Base-by-base conservation (phyloP, 2,113 vertebrate genomes). In the Toxotes chatareus region DNA sequence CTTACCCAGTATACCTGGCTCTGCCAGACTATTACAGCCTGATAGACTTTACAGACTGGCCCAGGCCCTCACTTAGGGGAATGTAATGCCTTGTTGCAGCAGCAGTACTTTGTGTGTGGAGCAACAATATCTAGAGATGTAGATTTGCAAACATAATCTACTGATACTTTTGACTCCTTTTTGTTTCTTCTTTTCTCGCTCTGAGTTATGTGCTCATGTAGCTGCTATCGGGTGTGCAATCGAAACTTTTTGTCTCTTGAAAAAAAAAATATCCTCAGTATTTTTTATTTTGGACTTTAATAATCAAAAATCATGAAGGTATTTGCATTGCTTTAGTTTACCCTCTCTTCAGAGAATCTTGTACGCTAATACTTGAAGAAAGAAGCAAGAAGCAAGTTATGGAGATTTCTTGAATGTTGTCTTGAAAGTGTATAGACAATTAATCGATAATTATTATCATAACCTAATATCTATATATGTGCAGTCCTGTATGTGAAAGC, bases 161-260 rank as follows among this genome's bases (percentile, higher is more conserved):
- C 94, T 89, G 92, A 94, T 93, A 60, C 57, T 89, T 86, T 87
- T 79, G 53, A 79, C 61, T 65, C 32, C 77, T 72, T 75, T 44
- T 64, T 17, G 7, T 67, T 66, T 71, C 63, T 94, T 91, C 31
- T 65, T 82, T 81, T 82, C 46, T 91, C 55, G 85, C 91, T 94
- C 95, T 81, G 94, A 95, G 93, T 96, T 96, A 94, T 95, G 94
- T 97, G 95, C 96, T 95, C 93, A 94, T 94, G 93, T 97, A 96
- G 94, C 94, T 97, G 96, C 95, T 96, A 96, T 95, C 94, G 91
- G 93, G 94, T 95, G 95, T 96, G 95, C 94, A 96, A 96, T 95
- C 86, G 32, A 91, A 93, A 88, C 90, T 87, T 88, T 93, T 87
- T 75, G 81, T 88, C 69, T 89, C 90, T 93, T 73, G 14, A 73